Evolutionary conservation across 2,797 vertebrate species (phyloP).

Genomic region (Crossoptilon crossoptilon): DNA sequence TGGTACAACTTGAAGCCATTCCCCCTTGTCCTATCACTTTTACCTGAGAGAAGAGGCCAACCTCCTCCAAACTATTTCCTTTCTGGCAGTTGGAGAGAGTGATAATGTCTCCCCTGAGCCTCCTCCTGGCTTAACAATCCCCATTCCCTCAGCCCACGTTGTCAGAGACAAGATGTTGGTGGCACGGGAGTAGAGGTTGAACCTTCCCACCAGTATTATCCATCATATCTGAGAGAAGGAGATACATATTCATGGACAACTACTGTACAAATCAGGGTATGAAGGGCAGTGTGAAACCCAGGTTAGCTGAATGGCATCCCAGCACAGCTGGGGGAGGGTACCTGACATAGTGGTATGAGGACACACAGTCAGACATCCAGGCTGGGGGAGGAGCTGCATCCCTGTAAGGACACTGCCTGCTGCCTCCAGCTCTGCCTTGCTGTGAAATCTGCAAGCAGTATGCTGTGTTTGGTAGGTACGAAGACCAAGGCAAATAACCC

Average conservation of each 20-base stretch:
- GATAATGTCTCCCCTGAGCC: too few species aligned
- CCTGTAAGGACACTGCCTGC: background rate
- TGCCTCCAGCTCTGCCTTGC: background rate
- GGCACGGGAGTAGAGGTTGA: too few species aligned
- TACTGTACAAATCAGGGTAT: background rate
- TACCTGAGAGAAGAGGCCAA: too few species aligned
- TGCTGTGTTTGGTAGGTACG: background rate
- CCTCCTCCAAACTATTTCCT: too few species aligned
- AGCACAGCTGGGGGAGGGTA: background rate
- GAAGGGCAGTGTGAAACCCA: background rate
- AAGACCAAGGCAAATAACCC: conserved; percentile 32
- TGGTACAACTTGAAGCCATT: too few species aligned
- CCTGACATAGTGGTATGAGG: background rate
- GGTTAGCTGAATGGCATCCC: background rate
- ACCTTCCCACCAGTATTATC: too few species aligned
- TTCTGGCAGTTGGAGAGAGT: too few species aligned
- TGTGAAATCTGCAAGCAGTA: background rate
- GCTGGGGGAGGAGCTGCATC: background rate
- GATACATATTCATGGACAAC: rapidly evolving
- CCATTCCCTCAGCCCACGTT: too few species aligned
- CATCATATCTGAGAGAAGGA: background rate
- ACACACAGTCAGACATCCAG: background rate
- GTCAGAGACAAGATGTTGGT: too few species aligned
- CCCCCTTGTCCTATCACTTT: too few species aligned
- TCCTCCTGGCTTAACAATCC: too few species aligned